phyloP scores from a whole-genome alignment of 2,888 invertebrate species.

The Gymnocheta viridis region DNA sequence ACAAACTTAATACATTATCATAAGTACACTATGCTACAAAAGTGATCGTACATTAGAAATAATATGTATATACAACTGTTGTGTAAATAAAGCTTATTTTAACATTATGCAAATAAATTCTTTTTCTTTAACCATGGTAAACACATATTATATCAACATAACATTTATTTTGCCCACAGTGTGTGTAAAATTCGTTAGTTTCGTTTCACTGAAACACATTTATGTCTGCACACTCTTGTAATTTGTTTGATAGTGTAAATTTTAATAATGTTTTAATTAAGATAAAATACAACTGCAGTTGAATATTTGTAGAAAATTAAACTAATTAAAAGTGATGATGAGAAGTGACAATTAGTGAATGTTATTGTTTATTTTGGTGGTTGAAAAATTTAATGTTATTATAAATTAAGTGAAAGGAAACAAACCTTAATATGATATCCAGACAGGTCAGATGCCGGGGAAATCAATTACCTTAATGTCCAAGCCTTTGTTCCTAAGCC shows the following conservation, averaged over 20 bases:
- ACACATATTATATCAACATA: no score
- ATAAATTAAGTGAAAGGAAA: neutral
- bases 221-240: slow-evolving; percentile 15
- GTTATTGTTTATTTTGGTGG: neutral
- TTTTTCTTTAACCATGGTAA: no score
- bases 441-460: no score
- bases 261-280: slow-evolving; percentile 69
- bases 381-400: neutral
- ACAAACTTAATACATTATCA: neutral
- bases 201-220: slow-evolving; percentile 23
- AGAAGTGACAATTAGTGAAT: slow-evolving; percentile 47
- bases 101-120: no score
- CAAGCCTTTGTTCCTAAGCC: no score
- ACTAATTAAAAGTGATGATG: slow-evolving; percentile 64
- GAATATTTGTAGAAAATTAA: slow-evolving; percentile 57
- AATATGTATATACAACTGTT: neutral
- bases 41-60: neutral
- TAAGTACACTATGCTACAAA: neutral
- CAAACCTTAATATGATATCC: no score
- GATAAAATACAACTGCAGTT: slow-evolving; percentile 66
- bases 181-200: slow-evolving; percentile 11
- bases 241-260: slow-evolving; percentile 64
- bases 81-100: neutral
- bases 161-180: neutral
- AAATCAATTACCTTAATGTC: no score